phyloP scores from a whole-genome alignment of 1,140 invertebrate genomes.

The Dendrolimus punctatus region DNA sequence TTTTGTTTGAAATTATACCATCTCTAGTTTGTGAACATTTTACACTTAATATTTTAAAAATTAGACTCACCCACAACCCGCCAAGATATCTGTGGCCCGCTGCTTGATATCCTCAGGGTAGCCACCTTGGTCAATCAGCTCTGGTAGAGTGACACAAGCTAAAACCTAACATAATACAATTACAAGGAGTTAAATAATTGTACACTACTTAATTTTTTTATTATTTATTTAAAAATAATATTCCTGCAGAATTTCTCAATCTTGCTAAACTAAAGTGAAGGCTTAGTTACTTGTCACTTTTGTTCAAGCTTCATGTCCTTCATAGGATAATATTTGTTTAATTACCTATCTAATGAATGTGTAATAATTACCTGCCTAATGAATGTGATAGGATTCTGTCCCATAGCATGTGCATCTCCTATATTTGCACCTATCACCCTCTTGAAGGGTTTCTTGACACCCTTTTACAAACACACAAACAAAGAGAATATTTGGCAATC shows the following conservation, averaged over 20 bases:
- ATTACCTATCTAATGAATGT: too few relatives aligned
- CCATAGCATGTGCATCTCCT: constrained; percentile 99
- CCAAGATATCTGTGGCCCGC: constrained; percentile 82
- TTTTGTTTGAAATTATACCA: too few relatives aligned
- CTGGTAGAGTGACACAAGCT: constrained; percentile 84
- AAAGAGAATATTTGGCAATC: too few relatives aligned
- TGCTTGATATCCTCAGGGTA: constrained; percentile 92
- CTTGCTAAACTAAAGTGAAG: too few relatives aligned
- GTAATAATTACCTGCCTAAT: constrained; percentile 35
- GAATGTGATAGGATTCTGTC: constrained; percentile 93
- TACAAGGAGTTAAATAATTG: too few relatives aligned
- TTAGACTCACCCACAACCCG: constrained; percentile 76
- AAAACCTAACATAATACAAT: constrained; percentile 74
- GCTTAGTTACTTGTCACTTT: too few relatives aligned
- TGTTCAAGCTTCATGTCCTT: too few relatives aligned
- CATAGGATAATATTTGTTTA: too few relatives aligned
- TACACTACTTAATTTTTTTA: too few relatives aligned
- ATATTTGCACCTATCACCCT: constrained; percentile 98
- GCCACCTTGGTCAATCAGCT: constrained; percentile 79
- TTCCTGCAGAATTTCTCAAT: too few relatives aligned
- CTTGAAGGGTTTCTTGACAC: constrained; percentile 90
- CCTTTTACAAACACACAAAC: constrained; percentile 50
- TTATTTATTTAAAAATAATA: neutral
- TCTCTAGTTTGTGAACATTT: too few relatives aligned
- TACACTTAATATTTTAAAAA: too few relatives aligned